Conservation (phyloP, 2,797 vertebrate species). For the Hippoglossus hippoglossus region DNA sequence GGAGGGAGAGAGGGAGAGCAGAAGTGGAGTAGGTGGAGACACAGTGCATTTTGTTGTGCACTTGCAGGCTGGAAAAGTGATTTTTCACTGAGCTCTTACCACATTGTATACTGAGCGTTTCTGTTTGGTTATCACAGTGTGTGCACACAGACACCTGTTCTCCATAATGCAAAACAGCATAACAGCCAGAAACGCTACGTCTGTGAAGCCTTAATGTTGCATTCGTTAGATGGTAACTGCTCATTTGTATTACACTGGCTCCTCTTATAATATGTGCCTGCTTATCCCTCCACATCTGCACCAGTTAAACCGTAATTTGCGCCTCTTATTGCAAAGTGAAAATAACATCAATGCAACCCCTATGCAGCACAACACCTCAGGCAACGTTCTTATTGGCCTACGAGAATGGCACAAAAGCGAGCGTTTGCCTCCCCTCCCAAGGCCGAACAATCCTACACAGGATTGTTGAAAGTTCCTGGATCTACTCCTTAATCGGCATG, state of each 20-base stretch:
- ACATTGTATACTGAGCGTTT: conserved; percentile 27
- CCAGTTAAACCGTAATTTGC: neutral
- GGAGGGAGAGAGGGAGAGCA: conserved; percentile 32
- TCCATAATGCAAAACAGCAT: neutral
- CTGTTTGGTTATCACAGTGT: neutral
- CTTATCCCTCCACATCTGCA: conserved; percentile 7
- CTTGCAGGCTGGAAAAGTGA: conserved; percentile 53
- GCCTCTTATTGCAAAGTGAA: too few species aligned
- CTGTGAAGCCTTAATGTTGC: neutral
- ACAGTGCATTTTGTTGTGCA: conserved; percentile 46
- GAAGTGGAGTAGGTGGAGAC: conserved; percentile 68
- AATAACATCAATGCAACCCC: too few species aligned
- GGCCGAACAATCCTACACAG: too few species aligned
- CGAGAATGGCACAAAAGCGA: too few species aligned
- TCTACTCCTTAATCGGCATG: too few species aligned
- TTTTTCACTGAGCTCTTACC: conserved; percentile 37
- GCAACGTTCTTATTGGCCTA: too few species aligned
- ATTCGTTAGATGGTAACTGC: neutral
- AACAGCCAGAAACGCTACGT: neutral
- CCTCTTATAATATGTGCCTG: neutral
- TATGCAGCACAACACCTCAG: too few species aligned
- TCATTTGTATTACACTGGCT: neutral
- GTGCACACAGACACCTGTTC: too few species aligned
- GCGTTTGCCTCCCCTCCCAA: too few species aligned
- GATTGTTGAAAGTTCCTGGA: too few species aligned